Evolutionary conservation across 2,797 vertebrate species (phyloP), one percentile per base, ranked within the genome.

Genomic region (Bufotes viridis): DNA sequence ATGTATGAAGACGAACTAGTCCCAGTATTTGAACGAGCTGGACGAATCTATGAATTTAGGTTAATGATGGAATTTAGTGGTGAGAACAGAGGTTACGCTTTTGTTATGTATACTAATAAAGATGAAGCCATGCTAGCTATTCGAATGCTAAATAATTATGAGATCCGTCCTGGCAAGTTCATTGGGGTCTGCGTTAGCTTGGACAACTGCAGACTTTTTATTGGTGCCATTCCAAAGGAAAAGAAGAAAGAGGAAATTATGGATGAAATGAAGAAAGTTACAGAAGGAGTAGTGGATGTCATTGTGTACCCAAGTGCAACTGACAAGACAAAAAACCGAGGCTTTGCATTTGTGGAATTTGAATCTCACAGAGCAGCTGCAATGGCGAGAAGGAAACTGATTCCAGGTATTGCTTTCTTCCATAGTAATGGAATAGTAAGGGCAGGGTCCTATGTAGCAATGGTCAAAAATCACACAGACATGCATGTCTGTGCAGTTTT

Each of bases 61-160:
- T 94, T 99, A 91, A 99, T 99, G 98, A 97, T 99, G 98, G 97
- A 99, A 92, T 99, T 99, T 94, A 99, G 96, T 42, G 98, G 98
- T 34, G 96, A 98, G 92, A 99, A 99, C 94, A 94, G 98, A n/a
- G 98, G 98, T 91, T 99, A 98, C 85, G 98, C 97, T 88, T 99
- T 99, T 90, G 96, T 98, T 87, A 99, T 97, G 97, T 99, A 97
- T 90, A 97, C 96, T 88, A 94, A 93, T 86, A 97, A 96, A 94
- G 97, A 98, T 85, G 96, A 95, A 22, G 97, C 98, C 0, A 97
- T 97, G 82, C 93, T 94, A 74, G 97, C 98, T 89, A 98, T 99
- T 91, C 95, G 95, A 91, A 95, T 96, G 91, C 93, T 99, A 87
- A 96, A 99, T 93, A 97, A 98, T 95, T 95, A 94, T 0, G 97